Evolutionary conservation across 2,888 invertebrate species (phyloP), one percentile per base, ranked within the genome.

Genomic region (Xestoiulus laeticollis): DNA sequence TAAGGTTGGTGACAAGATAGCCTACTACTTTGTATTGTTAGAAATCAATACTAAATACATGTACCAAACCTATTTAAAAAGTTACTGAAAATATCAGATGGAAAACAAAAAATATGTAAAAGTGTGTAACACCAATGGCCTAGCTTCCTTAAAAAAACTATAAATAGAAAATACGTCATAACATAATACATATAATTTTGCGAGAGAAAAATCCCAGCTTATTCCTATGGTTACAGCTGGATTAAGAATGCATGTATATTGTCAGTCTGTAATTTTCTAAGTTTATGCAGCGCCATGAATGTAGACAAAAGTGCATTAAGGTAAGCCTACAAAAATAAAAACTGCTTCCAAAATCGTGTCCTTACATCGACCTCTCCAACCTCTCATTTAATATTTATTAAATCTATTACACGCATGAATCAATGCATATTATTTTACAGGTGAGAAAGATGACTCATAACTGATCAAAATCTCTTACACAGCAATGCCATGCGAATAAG

Each of bases 381-480:
- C 78, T 78, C 78, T 32, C 68, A 68, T 68, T 78, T 30, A 78
- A 14, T 78, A 78, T 78, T 78, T 78, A 78, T 78, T 14, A 30
- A 30, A 78, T 30, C 30, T 4, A 78, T 26, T 10, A 26, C 78
- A 30, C 30, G 78, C 10, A 78, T 30, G 78, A 78, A 78, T 78
- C 78, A 78, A 78, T 30, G 78, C 78, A 32, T 78, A 16, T 32
- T 16, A 32, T 26, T 1, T 30, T 78, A 78, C 30, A 78, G 78
- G 78, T 78, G 78, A 78, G 30, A 26, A 30, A n/a, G n/a, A n/a
- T n/a, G 78, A 30, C 26, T 78, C 78, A 53, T n/a, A 53, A n/a
- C n/a, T 53, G 53, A 8, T 8, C 43, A 43, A 53, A 53, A 53
- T 53, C 19, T n/a, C 19, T 53, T n/a, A 53, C 53, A 16, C 53